Percentiles rank a stretch among this genome's conserved stretches.
Evolutionary conservation across 2,113 vertebrate species (phyloP).

Genomic region (Hyperoodon ampullatus): DNA sequence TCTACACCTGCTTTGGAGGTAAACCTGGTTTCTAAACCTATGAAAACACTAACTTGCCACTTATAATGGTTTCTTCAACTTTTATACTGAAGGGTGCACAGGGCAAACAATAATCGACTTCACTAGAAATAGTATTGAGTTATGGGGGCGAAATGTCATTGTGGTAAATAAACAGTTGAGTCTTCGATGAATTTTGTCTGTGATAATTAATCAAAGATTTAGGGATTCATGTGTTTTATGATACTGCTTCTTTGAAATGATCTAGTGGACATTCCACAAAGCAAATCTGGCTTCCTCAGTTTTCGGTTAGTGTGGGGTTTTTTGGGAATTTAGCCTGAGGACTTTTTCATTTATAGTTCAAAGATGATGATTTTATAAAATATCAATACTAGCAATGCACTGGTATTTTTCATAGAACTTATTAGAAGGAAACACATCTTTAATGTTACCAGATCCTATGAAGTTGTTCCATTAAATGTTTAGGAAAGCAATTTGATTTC

Average conservation of each 20-base stretch:
- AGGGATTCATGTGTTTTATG: neutral
- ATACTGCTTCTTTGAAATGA: constrained; percentile 4
- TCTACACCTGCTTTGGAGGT: constrained; percentile 99
- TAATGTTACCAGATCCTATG: constrained; percentile 13
- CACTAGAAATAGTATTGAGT: neutral
- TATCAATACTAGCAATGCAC: neutral
- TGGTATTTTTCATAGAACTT: neutral
- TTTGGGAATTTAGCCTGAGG: neutral
- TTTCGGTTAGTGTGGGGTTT: neutral
- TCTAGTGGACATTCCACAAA: neutral
- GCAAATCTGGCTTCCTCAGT: neutral
- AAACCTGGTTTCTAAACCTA: constrained; percentile 41
- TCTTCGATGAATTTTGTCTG: neutral
- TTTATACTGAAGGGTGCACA: neutral
- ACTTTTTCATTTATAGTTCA: constrained; percentile 14
- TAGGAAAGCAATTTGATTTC: neutral
- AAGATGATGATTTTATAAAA: constrained; percentile 9
- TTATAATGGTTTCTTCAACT: neutral
- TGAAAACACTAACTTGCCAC: neutral
- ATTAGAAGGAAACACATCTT: constrained; percentile 33
- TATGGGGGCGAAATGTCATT: neutral
- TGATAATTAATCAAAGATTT: neutral
- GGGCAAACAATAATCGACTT: neutral
- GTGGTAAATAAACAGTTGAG: neutral
- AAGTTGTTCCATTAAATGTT: neutral